Conservation (phyloP, 2,888 invertebrate species). For the Crioceris asparagi region DNA sequence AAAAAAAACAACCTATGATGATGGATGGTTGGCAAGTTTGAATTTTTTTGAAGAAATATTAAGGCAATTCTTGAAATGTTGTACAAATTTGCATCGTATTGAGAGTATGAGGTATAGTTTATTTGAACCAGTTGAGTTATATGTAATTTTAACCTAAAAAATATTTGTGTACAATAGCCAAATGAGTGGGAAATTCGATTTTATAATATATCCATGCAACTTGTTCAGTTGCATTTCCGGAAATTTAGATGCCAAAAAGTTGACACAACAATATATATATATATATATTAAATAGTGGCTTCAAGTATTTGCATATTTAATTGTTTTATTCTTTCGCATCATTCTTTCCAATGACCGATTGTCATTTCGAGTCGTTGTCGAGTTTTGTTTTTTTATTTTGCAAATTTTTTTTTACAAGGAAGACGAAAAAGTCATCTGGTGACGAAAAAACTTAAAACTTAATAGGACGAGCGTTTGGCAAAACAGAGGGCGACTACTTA, state of each 20-base stretch:
- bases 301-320: no score
- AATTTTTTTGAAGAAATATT: no score
- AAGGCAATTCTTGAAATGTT: no score
- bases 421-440: conserved; percentile 39
- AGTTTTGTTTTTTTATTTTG: conserved; percentile 30
- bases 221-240: conserved; percentile 35
- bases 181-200: conserved; percentile 38
- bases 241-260: conserved; percentile 39
- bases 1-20: no score
- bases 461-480: conserved; percentile 29
- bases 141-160: conserved; percentile 36
- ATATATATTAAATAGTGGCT: conserved; percentile 1
- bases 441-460: conserved; percentile 37
- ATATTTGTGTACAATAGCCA: conserved; percentile 35
- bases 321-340: no score
- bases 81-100: no score
- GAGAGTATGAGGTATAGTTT: conserved; percentile 8
- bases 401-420: conserved; percentile 24
- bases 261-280: conserved; percentile 30
- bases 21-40: no score
- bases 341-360: conserved; percentile 26
- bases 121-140: conserved; percentile 15
- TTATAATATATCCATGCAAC: conserved; percentile 35
- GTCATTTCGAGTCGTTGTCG: conserved; percentile 36
- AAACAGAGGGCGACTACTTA: conserved; percentile 13